Evolutionary conservation across 35 echinoderm and acorn worm species (phyloP).

Genomic region (Amphiura filiformis): DNA sequence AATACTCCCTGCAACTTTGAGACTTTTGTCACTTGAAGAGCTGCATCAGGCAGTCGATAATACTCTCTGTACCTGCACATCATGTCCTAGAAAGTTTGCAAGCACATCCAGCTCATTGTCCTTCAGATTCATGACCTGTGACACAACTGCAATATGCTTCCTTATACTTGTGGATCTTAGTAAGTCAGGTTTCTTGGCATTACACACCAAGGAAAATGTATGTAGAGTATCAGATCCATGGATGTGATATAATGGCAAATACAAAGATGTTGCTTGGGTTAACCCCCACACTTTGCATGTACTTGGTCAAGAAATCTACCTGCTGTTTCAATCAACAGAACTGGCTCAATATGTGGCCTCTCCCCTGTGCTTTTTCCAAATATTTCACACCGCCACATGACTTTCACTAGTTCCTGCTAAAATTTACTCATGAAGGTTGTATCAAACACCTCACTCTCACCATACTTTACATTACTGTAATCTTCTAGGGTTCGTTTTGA

Average conservation of each 20-base stretch:
- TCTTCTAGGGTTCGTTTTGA: conserved; percentile 50
- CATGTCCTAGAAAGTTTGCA: conserved; percentile 48
- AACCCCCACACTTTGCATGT: neutral
- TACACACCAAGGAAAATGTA: neutral
- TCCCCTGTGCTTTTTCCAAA: conserved; percentile 29
- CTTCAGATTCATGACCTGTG: conserved; percentile 39
- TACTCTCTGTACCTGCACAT: conserved; percentile 43
- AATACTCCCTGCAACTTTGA: conserved; percentile 57
- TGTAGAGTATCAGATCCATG: conserved; percentile 26
- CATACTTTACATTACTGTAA: conserved; percentile 33
- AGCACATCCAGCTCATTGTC: conserved; percentile 52
- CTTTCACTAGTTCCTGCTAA: conserved; percentile 15
- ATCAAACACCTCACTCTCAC: neutral
- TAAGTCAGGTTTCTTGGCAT: conserved; percentile 27
- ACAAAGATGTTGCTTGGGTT: conserved; percentile 24
- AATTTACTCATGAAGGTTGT: neutral
- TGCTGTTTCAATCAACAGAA: conserved; percentile 31
- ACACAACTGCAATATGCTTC: conserved; percentile 51
- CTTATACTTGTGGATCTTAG: conserved; percentile 40
- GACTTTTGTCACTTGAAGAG: conserved; percentile 56
- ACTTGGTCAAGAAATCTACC: conserved; percentile 1
- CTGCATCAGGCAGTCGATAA: conserved; percentile 36
- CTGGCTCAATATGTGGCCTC: conserved; percentile 20
- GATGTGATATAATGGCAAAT: conserved; percentile 22
- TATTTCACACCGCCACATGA: neutral